phyloP scores from a whole-genome alignment of 2,888 invertebrate species.

The Zootermopsis nevadensis region DNA sequence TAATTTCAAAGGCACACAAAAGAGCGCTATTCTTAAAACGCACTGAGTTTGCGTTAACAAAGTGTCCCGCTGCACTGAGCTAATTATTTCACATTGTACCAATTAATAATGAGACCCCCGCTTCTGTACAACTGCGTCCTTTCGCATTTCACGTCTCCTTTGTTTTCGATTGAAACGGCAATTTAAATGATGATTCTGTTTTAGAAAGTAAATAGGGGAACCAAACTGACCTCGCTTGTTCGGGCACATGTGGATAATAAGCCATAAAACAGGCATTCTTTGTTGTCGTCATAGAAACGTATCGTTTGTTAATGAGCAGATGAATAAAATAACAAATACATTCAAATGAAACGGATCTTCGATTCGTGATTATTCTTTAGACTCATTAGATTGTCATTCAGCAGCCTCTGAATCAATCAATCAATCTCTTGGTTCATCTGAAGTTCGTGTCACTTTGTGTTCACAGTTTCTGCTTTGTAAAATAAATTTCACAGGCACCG shows the following conservation, averaged over 20 bases:
- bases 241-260: constrained; percentile 32
- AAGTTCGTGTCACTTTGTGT: constrained; percentile 5
- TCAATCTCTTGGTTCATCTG: constrained; percentile 1
- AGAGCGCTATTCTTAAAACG: neutral
- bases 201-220: constrained; percentile 15
- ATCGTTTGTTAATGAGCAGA: neutral
- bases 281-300: constrained; percentile 20
- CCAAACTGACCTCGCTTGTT: constrained; percentile 15
- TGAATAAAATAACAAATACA: constrained; percentile 14
- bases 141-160: constrained; percentile 21
- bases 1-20: no score
- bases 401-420: neutral
- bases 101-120: neutral
- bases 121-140: neutral
- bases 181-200: constrained; percentile 23
- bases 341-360: constrained; percentile 33
- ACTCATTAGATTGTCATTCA: no score
- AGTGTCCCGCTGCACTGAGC: neutral
- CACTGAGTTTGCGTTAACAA: neutral
- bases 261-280: constrained; percentile 35
- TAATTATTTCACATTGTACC: constrained; percentile 14
- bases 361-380: no score
- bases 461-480: neutral
- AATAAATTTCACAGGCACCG: no score
- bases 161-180: constrained; percentile 19